Evolutionary conservation across 2,797 vertebrate genomes (phyloP), one percentile per base, ranked within the genome.

Genomic region (Silurus aristotelis): DNA sequence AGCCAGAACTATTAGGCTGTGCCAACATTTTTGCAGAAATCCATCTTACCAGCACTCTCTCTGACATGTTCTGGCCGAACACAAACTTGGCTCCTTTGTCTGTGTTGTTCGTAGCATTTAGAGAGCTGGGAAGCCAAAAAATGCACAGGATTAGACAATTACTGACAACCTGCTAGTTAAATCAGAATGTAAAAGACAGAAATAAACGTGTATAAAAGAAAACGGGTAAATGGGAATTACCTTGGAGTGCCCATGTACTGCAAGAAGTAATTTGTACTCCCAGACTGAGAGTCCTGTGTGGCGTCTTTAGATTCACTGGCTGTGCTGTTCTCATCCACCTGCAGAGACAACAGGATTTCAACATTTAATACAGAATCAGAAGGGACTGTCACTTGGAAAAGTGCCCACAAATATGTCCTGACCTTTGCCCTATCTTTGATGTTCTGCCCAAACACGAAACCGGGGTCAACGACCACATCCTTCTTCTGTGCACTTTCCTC

Each of bases 51-150:
- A 99, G 92, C 83, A 99, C 98, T 83, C 98, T 94, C 87, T 98
- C 98, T 4, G 97, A 99, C 98, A 99, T 99, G 91, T 99, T 99
- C 94, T 99, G 98, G 84, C 98, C 98, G 91, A 99, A 99, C 68
- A 99, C 95, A 92, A 99, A 99, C 86, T 98, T 99, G 92, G 95
- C 96, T 91, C 94, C 97, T 89, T 95, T 92, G 22, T 99, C 98
- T 73, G 96, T 92, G 89, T 94, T 97, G 91, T 96, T 97, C 83
- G 94, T 88, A 5, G 96, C 95, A 91, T 96, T 97, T 94, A 98
- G 96, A 95, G 94, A 93, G 91, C 97, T 99, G 92, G 14, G 86
- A 89, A 89, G 67, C 20, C 56, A 87, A 84, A 85, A 85, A 56
- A 84, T 46, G 83, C 61, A 60, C 60, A 85, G 52, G 70, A 70